A percentile compares a stretch with the other conserved stretches of the same genome.
phyloP scores from a whole-genome alignment of 2,888 invertebrate species.

The Erebia palarica region DNA sequence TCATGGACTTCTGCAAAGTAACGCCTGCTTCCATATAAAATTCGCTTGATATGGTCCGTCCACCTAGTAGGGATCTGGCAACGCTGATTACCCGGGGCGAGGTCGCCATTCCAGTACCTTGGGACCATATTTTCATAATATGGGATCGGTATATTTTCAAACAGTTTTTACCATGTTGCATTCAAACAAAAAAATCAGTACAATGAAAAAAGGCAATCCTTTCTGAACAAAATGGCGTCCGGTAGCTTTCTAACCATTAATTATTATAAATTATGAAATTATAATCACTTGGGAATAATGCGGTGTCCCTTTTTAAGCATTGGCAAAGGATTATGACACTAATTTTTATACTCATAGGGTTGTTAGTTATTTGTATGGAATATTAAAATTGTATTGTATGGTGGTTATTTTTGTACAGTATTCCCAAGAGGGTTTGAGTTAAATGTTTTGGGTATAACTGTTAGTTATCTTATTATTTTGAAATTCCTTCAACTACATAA shows the following conservation, averaged over 20 bases:
- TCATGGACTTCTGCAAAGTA: too few species aligned
- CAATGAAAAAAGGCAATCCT: slow-evolving; percentile 16
- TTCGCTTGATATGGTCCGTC: too few species aligned
- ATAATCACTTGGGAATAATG: slow-evolving; percentile 15
- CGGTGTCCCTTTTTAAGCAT: not conserved
- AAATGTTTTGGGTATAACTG: not conserved
- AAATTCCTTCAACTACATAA: not conserved
- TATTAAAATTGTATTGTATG: not conserved
- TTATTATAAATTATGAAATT: slow-evolving; percentile 10
- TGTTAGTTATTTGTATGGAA: not conserved
- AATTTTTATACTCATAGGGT: not conserved
- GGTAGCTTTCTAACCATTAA: slow-evolving; percentile 12
- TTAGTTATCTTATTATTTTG: not conserved
- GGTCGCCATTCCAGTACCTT: too few species aligned
- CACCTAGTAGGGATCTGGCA: too few species aligned
- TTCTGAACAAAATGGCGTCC: slow-evolving; percentile 15
- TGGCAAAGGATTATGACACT: not conserved
- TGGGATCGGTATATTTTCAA: too few species aligned
- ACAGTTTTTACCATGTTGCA: not conserved
- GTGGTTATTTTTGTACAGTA: not conserved
- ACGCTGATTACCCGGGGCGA: too few species aligned
- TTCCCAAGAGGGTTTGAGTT: not conserved
- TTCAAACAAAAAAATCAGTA: slow-evolving; percentile 2
- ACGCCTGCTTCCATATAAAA: too few species aligned
- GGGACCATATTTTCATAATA: too few species aligned